Conservation (phyloP, 2,888 invertebrate species). For the Eupithecia inturbata region DNA sequence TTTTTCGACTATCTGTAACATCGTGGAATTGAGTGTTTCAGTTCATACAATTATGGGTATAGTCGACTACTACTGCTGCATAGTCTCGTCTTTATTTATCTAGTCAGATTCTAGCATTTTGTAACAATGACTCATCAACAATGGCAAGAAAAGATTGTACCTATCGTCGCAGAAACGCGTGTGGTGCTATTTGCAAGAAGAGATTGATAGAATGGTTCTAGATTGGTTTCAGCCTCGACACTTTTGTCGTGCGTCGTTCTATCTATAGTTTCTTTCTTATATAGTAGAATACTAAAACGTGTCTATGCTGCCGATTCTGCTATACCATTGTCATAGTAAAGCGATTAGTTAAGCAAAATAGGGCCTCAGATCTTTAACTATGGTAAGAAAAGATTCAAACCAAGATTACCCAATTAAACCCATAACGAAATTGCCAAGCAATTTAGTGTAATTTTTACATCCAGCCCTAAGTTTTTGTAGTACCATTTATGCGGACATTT, state of each 20-base stretch:
- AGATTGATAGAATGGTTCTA: background rate
- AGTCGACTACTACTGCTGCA: background rate
- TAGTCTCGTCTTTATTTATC: background rate
- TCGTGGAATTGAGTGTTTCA: conserved; percentile 13
- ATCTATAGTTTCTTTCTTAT: background rate
- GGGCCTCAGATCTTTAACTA: background rate
- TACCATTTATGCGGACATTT: conserved; percentile 67
- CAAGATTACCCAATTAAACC: conserved; percentile 14
- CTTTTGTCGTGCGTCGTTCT: background rate
- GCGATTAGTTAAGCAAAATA: background rate
- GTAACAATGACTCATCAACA: background rate
- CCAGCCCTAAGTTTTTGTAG: conserved; percentile 66
- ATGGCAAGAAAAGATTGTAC: background rate
- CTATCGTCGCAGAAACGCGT: background rate
- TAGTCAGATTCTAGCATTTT: background rate
- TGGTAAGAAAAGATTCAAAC: conserved; percentile 5
- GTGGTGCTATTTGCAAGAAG: background rate
- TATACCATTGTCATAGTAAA: background rate
- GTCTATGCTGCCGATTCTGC: background rate
- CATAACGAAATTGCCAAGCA: conserved; percentile 22
- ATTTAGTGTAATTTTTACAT: conserved; percentile 53
- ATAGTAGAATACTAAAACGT: background rate
- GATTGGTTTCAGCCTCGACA: background rate
- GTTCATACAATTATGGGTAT: background rate
- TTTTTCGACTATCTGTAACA: conserved; percentile 26